Evolutionary conservation across 2,888 invertebrate species (phyloP).

Genomic region (Drosophila pegasa): DNA sequence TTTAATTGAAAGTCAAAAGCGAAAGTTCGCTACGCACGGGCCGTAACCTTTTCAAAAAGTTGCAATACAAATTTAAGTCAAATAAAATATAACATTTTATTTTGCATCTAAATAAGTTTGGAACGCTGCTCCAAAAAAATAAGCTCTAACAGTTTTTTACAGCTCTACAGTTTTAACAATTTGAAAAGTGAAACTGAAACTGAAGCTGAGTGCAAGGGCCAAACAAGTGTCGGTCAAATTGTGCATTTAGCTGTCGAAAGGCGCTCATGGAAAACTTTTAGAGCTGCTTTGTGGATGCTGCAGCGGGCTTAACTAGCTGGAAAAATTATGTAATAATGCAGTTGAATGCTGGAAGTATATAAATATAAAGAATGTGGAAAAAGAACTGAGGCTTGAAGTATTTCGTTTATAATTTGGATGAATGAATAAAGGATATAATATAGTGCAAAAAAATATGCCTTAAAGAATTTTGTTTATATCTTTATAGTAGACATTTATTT

Average conservation of each 20-base stretch:
- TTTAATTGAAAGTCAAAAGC: slow-evolving; percentile 42
- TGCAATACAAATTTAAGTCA: slow-evolving; percentile 38
- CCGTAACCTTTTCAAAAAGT: slow-evolving; percentile 27
- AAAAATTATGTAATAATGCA: neutral
- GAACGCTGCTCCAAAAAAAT: slow-evolving; percentile 12
- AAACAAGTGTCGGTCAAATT: slow-evolving; percentile 45
- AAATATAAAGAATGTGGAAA: too few species aligned
- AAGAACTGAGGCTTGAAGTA: too few species aligned
- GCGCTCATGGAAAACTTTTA: slow-evolving; percentile 4
- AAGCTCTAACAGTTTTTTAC: slow-evolving; percentile 27
- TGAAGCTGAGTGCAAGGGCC: slow-evolving; percentile 14
- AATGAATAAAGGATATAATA: too few species aligned
- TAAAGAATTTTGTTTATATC: too few species aligned
- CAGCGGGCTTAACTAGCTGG: neutral
- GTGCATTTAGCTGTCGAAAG: slow-evolving; percentile 45
- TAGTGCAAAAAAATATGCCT: too few species aligned
- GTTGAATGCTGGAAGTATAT: too few species aligned
- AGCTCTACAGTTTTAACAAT: slow-evolving; percentile 11
- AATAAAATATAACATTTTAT: slow-evolving; percentile 26
- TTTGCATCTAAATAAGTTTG: slow-evolving; percentile 8
- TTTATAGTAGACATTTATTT: too few species aligned
- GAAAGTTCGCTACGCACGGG: slow-evolving; percentile 33
- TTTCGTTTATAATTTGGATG: too few species aligned
- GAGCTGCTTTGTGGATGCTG: slow-evolving; percentile 12
- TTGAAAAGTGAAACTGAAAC: slow-evolving; percentile 24